Percentiles rank a stretch among this genome's conserved stretches.
Conservation (phyloP, 2,113 vertebrate species). For the Oostethus manadensis region DNA sequence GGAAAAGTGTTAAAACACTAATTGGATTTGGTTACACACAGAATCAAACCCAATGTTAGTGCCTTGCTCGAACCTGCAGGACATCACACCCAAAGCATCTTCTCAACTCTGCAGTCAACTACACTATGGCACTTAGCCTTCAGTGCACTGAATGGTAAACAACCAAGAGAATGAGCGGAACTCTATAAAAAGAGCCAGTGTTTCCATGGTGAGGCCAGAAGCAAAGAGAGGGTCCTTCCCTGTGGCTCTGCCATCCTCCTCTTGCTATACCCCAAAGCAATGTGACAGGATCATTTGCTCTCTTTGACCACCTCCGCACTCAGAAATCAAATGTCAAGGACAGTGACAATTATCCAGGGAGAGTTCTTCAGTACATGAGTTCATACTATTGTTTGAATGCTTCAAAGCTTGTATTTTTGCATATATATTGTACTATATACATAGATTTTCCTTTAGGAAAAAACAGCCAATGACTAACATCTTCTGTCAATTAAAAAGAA, state of each 20-base stretch:
- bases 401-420: too few relatives aligned
- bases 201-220: slow-evolving; percentile 45
- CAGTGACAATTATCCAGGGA: background rate
- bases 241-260: background rate
- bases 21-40: background rate
- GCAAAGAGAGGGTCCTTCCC: slow-evolving; percentile 34
- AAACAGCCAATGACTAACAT: too few relatives aligned
- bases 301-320: background rate
- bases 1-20: background rate
- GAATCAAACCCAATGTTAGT: slow-evolving; percentile 9
- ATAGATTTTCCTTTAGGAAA: too few relatives aligned
- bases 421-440: too few relatives aligned
- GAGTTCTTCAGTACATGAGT: too few relatives aligned
- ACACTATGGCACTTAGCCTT: slow-evolving; percentile 11
- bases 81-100: background rate
- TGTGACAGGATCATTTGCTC: slow-evolving; percentile 22
- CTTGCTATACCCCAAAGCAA: slow-evolving; percentile 34
- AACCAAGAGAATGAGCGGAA: slow-evolving; percentile 34
- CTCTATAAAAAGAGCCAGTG: slow-evolving; percentile 31
- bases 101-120: slow-evolving; percentile 1
- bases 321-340: slow-evolving; percentile 15
- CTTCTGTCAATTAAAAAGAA: too few relatives aligned
- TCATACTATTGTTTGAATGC: too few relatives aligned
- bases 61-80: slow-evolving; percentile 1
- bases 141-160: slow-evolving; percentile 44